Evolutionary conservation across 2,888 invertebrate species (phyloP).

Genomic region (Anoplius nigerrimus): DNA sequence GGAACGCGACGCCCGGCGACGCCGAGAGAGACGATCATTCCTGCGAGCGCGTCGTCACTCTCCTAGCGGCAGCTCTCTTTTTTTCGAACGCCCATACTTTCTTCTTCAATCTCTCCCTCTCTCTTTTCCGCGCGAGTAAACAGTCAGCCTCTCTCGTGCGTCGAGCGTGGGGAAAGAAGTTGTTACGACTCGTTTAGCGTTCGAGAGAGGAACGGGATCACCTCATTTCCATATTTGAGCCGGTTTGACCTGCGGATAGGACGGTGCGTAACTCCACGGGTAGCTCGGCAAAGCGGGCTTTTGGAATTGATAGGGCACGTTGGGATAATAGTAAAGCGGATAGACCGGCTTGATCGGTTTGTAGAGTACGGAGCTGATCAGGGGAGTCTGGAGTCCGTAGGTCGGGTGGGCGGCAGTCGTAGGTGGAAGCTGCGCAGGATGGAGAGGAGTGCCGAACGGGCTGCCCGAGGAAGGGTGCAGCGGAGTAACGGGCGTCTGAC

Average conservation of each 20-base stretch:
- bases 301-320: slow-evolving; percentile 57
- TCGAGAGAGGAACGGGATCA: slow-evolving; percentile 18
- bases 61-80: slow-evolving; percentile 10
- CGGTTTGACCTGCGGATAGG: slow-evolving; percentile 58
- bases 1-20: too few relatives aligned
- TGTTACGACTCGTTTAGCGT: neutral
- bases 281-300: slow-evolving; percentile 57
- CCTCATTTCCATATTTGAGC: slow-evolving; percentile 63
- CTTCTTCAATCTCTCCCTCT: slow-evolving; percentile 28
- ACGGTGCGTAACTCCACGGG: slow-evolving; percentile 69
- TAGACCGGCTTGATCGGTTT: slow-evolving; percentile 67
- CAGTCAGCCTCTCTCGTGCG: slow-evolving; percentile 4
- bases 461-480: too few relatives aligned
- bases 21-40: too few relatives aligned
- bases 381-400: slow-evolving; percentile 59
- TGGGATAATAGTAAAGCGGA: slow-evolving; percentile 67
- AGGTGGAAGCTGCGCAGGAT: slow-evolving; percentile 31
- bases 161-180: slow-evolving; percentile 9
- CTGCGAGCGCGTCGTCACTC: slow-evolving; percentile 1
- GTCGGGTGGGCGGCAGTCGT: slow-evolving; percentile 54
- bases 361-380: slow-evolving; percentile 59
- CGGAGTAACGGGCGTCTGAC: slow-evolving; percentile 30
- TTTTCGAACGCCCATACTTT: slow-evolving; percentile 28
- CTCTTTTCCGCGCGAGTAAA: slow-evolving; percentile 36
- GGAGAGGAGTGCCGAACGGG: slow-evolving; percentile 45